Evolutionary conservation across 2,888 invertebrate genomes (phyloP).

Genomic region (Eupithecia exiguata): DNA sequence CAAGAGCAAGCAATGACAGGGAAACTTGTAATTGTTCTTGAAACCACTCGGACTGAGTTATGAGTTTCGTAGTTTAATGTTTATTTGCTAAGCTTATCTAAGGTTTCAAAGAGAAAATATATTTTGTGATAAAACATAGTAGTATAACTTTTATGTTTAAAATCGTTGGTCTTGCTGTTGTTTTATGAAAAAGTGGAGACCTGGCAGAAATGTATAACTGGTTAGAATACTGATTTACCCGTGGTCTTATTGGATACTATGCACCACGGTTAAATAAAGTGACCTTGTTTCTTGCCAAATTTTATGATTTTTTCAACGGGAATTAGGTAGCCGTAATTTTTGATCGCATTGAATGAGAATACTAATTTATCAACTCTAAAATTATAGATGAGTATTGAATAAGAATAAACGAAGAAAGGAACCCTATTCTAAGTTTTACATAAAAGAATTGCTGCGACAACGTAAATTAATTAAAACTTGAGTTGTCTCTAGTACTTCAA

Average conservation of each 20-base stretch:
- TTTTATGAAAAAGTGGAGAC: constrained; percentile 1
- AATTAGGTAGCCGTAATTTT: too few relatives aligned
- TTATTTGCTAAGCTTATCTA: constrained; percentile 24
- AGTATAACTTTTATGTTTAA: too few relatives aligned
- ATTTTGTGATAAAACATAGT: too few relatives aligned
- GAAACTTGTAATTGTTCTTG: constrained; percentile 26
- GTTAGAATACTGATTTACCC: background rate
- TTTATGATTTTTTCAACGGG: too few relatives aligned
- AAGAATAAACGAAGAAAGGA: too few relatives aligned
- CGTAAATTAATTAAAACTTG: background rate
- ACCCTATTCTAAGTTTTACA: too few relatives aligned
- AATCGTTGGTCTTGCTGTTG: background rate
- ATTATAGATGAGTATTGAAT: too few relatives aligned
- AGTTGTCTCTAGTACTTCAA: background rate
- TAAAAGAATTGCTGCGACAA: too few relatives aligned
- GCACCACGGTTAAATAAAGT: too few relatives aligned
- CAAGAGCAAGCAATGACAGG: constrained; percentile 20
- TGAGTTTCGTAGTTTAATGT: constrained; percentile 38
- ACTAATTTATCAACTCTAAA: too few relatives aligned
- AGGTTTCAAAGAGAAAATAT: constrained; percentile 18
- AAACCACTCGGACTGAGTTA: constrained; percentile 34
- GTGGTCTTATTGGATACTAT: background rate
- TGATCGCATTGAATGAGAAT: too few relatives aligned
- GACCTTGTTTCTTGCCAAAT: too few relatives aligned
- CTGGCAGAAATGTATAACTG: background rate